Conservation (phyloP, 2,797 vertebrate species). For the Sebastolobus alascanus region DNA sequence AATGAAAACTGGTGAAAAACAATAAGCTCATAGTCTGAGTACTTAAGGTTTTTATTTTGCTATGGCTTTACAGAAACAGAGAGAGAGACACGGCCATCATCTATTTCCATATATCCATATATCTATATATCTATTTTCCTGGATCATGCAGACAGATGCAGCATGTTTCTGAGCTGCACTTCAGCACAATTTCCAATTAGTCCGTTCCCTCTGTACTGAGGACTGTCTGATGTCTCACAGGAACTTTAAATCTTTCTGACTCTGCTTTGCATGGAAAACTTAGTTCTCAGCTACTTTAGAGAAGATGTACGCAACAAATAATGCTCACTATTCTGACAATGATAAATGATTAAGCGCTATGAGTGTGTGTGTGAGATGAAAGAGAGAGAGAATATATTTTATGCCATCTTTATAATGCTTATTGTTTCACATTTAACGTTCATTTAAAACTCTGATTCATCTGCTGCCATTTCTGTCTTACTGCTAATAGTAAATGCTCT, state of each 20-base stretch:
- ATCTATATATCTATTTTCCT: not conserved
- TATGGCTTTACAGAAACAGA: not conserved
- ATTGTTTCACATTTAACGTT: not conserved
- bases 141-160: conserved; percentile 10
- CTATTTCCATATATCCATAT: not conserved
- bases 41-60: not conserved
- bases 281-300: conserved; percentile 4
- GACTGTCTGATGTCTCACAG: conserved; percentile 25
- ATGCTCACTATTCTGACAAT: conserved; percentile 8
- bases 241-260: conserved; percentile 26
- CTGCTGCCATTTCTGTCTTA: not conserved
- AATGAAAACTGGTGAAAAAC: not conserved
- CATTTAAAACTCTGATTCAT: not conserved
- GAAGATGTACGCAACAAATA: conserved; percentile 7
- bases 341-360: not conserved
- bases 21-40: not conserved
- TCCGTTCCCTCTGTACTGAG: not conserved
- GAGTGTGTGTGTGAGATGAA: not conserved
- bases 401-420: not conserved
- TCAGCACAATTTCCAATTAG: conserved; percentile 41
- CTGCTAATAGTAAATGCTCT: not conserved
- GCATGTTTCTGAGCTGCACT: conserved; percentile 23
- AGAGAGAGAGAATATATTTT: not conserved
- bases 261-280: conserved; percentile 18
- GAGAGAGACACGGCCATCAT: not conserved